Conservation (phyloP, 1,140 invertebrate genomes). For the Drosophila sechellia region DNA sequence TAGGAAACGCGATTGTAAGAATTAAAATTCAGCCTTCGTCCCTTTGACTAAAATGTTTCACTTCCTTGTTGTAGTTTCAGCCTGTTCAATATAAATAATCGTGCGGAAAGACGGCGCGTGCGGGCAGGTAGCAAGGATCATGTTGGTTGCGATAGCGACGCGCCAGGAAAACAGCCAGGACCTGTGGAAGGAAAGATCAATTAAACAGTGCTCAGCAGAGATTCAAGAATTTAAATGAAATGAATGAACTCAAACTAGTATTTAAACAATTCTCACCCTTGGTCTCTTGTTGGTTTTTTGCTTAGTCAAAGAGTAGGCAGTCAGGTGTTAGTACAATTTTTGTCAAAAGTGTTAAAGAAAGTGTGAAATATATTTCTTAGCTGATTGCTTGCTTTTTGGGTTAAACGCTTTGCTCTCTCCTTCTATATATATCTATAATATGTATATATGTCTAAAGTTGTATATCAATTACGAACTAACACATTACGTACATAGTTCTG, state of each 20-base stretch:
- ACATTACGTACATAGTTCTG: slow-evolving; percentile 56
- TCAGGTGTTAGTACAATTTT: slow-evolving; percentile 19
- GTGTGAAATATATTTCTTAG: slow-evolving; percentile 48
- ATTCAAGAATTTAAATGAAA: slow-evolving; percentile 10
- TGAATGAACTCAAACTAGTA: slow-evolving; percentile 12
- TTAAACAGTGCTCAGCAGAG: neutral
- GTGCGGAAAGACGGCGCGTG: slow-evolving; percentile 89
- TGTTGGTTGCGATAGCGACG: slow-evolving; percentile 90
- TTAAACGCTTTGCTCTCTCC: slow-evolving; percentile 63
- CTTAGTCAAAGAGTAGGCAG: slow-evolving; percentile 48
- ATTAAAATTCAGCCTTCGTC: slow-evolving; percentile 79
- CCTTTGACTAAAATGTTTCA: slow-evolving; percentile 72
- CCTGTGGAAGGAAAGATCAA: slow-evolving; percentile 84
- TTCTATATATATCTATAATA: slow-evolving; percentile 55
- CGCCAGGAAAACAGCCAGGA: slow-evolving; percentile 90
- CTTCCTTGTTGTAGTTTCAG: slow-evolving; percentile 20
- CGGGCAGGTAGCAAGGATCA: slow-evolving; percentile 88
- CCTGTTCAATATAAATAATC: slow-evolving; percentile 83
- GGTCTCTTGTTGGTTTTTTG: slow-evolving; percentile 22
- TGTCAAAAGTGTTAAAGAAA: slow-evolving; percentile 22
- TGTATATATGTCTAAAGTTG: slow-evolving; percentile 70
- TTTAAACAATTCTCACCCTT: slow-evolving; percentile 16
- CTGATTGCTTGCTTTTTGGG: slow-evolving; percentile 68
- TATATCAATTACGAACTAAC: slow-evolving; percentile 67
- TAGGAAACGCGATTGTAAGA: slow-evolving; percentile 60